Evolutionary conservation across 1,140 invertebrate species (phyloP).

Genomic region (Oncopodura yosiiana): DNA sequence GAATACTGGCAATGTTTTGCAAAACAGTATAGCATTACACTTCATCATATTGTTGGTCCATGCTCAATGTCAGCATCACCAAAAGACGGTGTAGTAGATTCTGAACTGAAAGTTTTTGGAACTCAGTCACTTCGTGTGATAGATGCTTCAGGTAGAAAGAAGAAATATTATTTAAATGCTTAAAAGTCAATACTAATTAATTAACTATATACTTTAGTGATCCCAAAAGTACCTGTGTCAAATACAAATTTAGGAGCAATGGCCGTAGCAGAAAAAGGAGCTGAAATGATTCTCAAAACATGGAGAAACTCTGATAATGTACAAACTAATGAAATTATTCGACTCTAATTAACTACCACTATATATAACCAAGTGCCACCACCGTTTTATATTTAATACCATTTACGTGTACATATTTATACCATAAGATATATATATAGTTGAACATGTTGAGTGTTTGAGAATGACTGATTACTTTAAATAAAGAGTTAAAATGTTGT

Average conservation of each 20-base stretch:
- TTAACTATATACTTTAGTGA: conserved; percentile 4
- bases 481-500: too few relatives aligned
- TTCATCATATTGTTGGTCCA: conserved; percentile 79
- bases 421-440: too few relatives aligned
- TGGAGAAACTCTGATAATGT: conserved; percentile 4
- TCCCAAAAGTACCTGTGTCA: conserved; percentile 14
- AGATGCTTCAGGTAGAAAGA: conserved; percentile 42
- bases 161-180: neutral
- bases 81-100: conserved; percentile 44
- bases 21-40: conserved; percentile 70
- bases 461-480: too few relatives aligned
- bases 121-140: conserved; percentile 49
- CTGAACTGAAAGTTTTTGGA: conserved; percentile 44
- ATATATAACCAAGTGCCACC: too few relatives aligned
- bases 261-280: conserved; percentile 27
- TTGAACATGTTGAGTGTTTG: too few relatives aligned
- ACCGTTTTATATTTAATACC: too few relatives aligned
- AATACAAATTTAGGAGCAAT: conserved; percentile 22
- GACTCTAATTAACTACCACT: too few relatives aligned
- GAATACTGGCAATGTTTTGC: conserved; percentile 72
- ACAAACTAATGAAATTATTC: conserved; percentile 12
- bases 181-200: neutral
- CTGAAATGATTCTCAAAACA: conserved; percentile 14
- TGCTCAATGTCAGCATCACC: conserved; percentile 69
- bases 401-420: too few relatives aligned